phyloP scores from a whole-genome alignment of 2,888 invertebrate species.

The Didymodactylos carnosus region DNA sequence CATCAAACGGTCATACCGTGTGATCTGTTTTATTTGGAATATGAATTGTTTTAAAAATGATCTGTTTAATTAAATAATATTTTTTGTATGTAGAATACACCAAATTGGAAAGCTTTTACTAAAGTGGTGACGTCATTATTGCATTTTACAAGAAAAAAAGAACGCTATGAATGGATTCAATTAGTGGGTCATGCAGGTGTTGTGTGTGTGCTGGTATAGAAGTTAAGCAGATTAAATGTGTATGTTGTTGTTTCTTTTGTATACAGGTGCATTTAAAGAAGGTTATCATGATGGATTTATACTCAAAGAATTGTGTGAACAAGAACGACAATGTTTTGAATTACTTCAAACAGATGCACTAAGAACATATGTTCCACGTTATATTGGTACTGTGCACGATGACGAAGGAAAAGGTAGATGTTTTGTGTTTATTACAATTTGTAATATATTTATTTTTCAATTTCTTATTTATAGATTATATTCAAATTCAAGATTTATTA shows the following conservation, averaged over 20 bases:
- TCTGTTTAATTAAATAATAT: background rate
- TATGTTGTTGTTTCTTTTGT: background rate
- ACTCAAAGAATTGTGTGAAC: conserved; percentile 3
- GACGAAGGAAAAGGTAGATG: conserved; percentile 1
- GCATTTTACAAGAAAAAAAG: background rate
- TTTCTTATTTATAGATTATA: conserved; percentile 43
- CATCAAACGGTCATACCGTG: too few species aligned
- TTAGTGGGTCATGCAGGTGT: conserved; percentile 10
- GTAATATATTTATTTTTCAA: background rate
- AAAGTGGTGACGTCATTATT: background rate
- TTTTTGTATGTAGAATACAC: background rate
- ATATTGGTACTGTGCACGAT: background rate
- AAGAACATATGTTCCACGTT: conserved; percentile 1
- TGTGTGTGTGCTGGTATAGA: too few species aligned
- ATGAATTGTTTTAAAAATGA: background rate
- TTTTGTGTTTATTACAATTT: background rate
- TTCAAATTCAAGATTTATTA: conserved; percentile 78
- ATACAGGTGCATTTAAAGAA: background rate
- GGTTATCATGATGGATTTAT: conserved; percentile 9
- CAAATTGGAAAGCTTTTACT: background rate
- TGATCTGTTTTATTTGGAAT: too few species aligned
- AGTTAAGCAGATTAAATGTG: background rate
- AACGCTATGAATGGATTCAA: conserved; percentile 10
- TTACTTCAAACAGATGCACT: conserved; percentile 7
- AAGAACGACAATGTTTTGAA: background rate